Base-by-base conservation (phyloP, 2,888 invertebrate species). In the Lysandra bellargus region DNA sequence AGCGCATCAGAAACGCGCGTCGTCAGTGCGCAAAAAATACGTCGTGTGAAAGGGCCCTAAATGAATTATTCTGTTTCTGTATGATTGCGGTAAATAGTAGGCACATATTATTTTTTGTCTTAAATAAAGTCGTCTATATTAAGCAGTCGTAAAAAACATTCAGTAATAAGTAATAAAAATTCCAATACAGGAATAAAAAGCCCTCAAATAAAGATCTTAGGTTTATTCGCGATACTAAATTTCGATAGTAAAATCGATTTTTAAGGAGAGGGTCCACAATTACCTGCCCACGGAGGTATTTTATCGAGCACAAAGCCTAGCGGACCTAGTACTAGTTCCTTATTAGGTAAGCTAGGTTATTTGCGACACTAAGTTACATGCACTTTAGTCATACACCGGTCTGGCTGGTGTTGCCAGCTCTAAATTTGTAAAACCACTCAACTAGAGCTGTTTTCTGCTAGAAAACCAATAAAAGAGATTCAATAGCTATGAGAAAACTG, bases 301-400 rank as follows among this genome's bases (percentile, higher is more conserved):
- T 69, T 17, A 37, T 69, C 69, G 69, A 33, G 4, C 23, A 74
- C 74, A 74, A 74, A 44, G 44, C 74, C 44, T 44, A 76, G 33
- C 44, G 40, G 49, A 37, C 69, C 78, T 69, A 40, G 53, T 75
- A 75, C 79, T 74, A 61, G 79, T 79, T 61, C 79, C 81, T 80
- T 80, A 80, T 82, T 82, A 80, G 80, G 82, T 57, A 82, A 82
- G 80, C 81, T 78, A 80, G 79, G 81, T 73, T 80, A 80, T 82
- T 83, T 80, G 81, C 81, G 81, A 83, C 80, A 81, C 82, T 79
- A 72, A 79, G 80, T 76, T 78, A 44, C 80, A 80, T 79, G 82
- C 80, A 80, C 80, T 78, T 76, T 79, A 80, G 82, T 82, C 78
- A 80, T 79, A 79, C 79, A 61, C 79, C 61, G 75, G 79, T 61